Evolutionary conservation across 2,113 vertebrate genomes (phyloP), one percentile per base, ranked within the genome.

Genomic region (Capreolus pygargus): DNA sequence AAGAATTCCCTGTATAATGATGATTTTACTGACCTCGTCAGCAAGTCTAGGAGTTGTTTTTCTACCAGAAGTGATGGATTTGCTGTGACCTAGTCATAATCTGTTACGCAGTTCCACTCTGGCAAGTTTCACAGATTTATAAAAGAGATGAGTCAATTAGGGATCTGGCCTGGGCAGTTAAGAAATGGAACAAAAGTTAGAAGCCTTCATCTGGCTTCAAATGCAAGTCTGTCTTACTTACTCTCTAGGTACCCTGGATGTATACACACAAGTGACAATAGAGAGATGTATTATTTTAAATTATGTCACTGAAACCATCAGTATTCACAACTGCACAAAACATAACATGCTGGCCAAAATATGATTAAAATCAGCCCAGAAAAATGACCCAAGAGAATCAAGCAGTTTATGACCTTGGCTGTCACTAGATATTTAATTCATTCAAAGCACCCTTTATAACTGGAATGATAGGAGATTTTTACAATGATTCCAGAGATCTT

Each of bases 341-440:
- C n/a, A 76, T 25, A 76, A 74, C 54, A 57, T 12, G 45, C 43
- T 27, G 57, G 64, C 95, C 83, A 92, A 89, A 86, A 21, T 82
- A 21, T 2, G 43, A 83, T 90, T 43, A 85, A 95, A 92, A 78
- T 91, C 36, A n/a, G 58, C 76, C 86, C 45, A 86, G 39, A 27
- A 91, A 89, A 83, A 76, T 55, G 45, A 83, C 61, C 39, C 70
- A 6, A 54, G 92, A 89, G 85, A 97, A 43, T 88, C 43, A 74
- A 39, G 82, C 43, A 78, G 43, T 96, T 98, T 94, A 97, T 83
- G 78, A 79, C 85, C 55, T 91, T 79, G 60, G 88, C 85, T 96
- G 96, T 96, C 84, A 86, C 27, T 92, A 57, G 84, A 70, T 74
- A 84, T 96, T 96, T 93, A 94, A 95, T 95, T 97, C 88, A 57